Base-by-base conservation (phyloP, 2,797 vertebrate genomes). In the Rhincodon typus region DNA sequence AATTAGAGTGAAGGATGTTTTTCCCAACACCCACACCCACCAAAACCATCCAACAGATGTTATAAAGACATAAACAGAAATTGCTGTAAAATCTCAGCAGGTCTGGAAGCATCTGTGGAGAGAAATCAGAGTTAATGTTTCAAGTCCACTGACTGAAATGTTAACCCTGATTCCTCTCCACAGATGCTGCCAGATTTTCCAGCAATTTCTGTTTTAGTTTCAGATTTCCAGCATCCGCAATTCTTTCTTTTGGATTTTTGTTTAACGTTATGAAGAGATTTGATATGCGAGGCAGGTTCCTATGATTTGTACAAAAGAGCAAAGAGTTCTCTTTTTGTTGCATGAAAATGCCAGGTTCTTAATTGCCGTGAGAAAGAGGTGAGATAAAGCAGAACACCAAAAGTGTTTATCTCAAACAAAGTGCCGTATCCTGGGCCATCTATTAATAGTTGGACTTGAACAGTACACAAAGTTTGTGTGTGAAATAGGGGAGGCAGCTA, bases 281-380 rank as follows among this genome's bases (percentile, higher is more conserved):
- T 91, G 7, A 7, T n/a, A 66, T n/a, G 30, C n/a, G 57, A 34
- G 42, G 42, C 62, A 38, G n/a, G n/a, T 67, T 42, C 90, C 67
- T 93, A 46, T 19, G 19, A 93, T 93, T 93, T 93, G 67, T 69
- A 19, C 23, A 42, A 42, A 84, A 93, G 66, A 93, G 62, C 23
- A 42, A 25, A 15, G 8, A 1, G 1, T 93, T 42, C 62, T 42
- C 62, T 93, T 66, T 62, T 91, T 66, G 57, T 91, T 67, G 27
- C 34, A 38, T 17, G 17, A 17, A 66, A 66, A 66, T 66, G 15
- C 62, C 46, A 93, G 69, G n/a, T 23, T 69, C 38, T 93, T 69
- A 69, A 93, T 69, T 69, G 62, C 90, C n/a, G 62, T 91, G 62
- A 93, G 90, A 93, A 93, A 93, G 17, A n/a, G 66, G 19, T 93